Evolutionary conservation across 2,113 vertebrate genomes (phyloP).

Genomic region (Neotragus moschatus): DNA sequence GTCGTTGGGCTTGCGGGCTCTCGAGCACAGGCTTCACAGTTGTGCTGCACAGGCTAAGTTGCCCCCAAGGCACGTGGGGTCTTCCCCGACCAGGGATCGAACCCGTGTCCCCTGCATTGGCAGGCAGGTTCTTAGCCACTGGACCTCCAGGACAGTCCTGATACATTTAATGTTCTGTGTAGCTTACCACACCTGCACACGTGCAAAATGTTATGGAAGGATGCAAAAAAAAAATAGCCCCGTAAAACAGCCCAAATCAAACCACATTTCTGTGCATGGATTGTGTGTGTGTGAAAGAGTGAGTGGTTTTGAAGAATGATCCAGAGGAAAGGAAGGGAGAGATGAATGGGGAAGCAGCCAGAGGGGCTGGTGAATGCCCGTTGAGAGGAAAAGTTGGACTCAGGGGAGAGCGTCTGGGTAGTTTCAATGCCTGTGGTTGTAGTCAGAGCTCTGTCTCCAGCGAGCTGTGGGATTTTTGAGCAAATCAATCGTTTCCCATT

Average conservation of each 20-base stretch:
- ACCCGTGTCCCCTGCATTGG: neutral
- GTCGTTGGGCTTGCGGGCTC: neutral
- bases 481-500: neutral
- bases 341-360: neutral
- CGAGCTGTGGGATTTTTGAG: neutral
- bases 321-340: neutral
- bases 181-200: neutral
- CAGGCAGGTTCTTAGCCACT: neutral
- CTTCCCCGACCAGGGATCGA: neutral
- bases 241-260: neutral
- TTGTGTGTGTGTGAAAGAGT: fast-evolving
- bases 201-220: neutral
- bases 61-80: neutral
- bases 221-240: neutral
- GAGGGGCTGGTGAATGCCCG: neutral
- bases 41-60: neutral
- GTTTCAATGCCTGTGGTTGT: neutral
- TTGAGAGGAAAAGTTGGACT: neutral
- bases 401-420: too few relatives aligned
- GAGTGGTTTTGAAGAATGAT: neutral
- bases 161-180: neutral
- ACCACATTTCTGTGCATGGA: neutral
- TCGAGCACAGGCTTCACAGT: neutral
- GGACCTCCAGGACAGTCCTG: neutral
- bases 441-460: neutral